Percentiles rank a stretch among this genome's conserved stretches.
These are phyloP conservation scores for Sminthurides bifidus DNA, from an alignment of 1,140 invertebrate genomes.

Conservation along the genomic window DNA sequence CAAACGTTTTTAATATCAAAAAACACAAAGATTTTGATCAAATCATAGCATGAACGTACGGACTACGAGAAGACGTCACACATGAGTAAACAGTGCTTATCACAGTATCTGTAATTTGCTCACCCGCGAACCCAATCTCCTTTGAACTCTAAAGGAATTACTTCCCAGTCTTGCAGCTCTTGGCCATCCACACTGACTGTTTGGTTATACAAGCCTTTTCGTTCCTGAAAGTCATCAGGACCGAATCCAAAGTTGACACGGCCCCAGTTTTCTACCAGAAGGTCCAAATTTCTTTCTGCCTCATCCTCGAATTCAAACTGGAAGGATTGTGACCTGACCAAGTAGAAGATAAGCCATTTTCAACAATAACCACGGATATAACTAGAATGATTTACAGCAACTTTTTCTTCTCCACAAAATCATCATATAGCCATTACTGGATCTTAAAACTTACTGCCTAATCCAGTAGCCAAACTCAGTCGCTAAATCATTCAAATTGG, in stretches of 20 bases:
- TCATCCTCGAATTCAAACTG: constrained; percentile 17
- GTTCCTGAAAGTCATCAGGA: constrained; percentile 38
- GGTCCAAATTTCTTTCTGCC: constrained; percentile 37
- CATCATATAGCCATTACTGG: too few species aligned
- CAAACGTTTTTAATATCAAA: neutral
- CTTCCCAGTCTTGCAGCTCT: constrained; percentile 39
- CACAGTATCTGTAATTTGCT: too few species aligned
- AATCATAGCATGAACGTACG: neutral
- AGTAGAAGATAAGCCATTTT: neutral
- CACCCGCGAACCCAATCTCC: constrained; percentile 35
- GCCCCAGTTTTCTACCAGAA: constrained; percentile 49
- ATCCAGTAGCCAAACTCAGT: constrained; percentile 11
- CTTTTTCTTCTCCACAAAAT: too few species aligned
- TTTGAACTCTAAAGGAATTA: constrained; percentile 45
- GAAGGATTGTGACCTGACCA: constrained; percentile 9
- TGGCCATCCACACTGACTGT: constrained; percentile 39
- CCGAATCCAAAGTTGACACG: constrained; percentile 46
- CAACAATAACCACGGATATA: too few species aligned
- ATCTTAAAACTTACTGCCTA: neutral
- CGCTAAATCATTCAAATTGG: neutral
- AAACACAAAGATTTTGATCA: neutral
- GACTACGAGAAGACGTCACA: neutral
- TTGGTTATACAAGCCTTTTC: constrained; percentile 43
- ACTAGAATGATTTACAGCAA: too few species aligned
- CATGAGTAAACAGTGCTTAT: neutral